Evolutionary conservation across 2,113 vertebrate species (phyloP).

Genomic region (Colistium nudipinnis): DNA sequence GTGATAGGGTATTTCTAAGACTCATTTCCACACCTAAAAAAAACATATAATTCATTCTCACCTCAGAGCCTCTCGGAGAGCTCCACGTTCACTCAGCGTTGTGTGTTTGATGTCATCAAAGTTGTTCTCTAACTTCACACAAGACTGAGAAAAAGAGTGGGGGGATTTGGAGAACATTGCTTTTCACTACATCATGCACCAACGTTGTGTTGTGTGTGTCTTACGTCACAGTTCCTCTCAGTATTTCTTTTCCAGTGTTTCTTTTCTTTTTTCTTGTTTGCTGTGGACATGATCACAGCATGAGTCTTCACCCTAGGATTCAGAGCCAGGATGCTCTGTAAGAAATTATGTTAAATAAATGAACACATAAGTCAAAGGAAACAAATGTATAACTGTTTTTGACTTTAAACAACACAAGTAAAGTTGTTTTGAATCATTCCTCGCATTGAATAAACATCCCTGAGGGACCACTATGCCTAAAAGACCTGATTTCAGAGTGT

Average conservation of each 20-base stretch:
- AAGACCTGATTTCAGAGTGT: neutral
- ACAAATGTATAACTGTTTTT: neutral
- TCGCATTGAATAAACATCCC: too few species aligned
- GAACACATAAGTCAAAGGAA: neutral
- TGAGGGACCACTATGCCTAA: too few species aligned
- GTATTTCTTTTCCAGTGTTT: conserved; percentile 92
- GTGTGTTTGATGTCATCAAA: conserved; percentile 95
- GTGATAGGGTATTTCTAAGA: too few species aligned
- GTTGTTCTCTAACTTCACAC: conserved; percentile 93
- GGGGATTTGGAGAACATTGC: neutral
- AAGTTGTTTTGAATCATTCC: neutral
- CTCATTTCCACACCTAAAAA: neutral
- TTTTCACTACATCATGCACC: neutral
- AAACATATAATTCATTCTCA: conserved; percentile 76
- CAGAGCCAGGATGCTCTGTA: conserved; percentile 87
- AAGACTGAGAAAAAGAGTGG: conserved; percentile 69
- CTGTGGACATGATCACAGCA: conserved; percentile 85
- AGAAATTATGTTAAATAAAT: conserved; percentile 17
- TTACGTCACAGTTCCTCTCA: conserved; percentile 86
- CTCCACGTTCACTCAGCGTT: conserved; percentile 91
- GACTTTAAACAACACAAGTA: neutral
- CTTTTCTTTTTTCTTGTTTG: conserved; percentile 87
- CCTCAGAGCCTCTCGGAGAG: conserved; percentile 93
- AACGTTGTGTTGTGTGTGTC: conserved; percentile 42
- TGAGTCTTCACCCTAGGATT: conserved; percentile 86